Conservation (phyloP, 2,797 vertebrate genomes). For the Gouania willdenowi region DNA sequence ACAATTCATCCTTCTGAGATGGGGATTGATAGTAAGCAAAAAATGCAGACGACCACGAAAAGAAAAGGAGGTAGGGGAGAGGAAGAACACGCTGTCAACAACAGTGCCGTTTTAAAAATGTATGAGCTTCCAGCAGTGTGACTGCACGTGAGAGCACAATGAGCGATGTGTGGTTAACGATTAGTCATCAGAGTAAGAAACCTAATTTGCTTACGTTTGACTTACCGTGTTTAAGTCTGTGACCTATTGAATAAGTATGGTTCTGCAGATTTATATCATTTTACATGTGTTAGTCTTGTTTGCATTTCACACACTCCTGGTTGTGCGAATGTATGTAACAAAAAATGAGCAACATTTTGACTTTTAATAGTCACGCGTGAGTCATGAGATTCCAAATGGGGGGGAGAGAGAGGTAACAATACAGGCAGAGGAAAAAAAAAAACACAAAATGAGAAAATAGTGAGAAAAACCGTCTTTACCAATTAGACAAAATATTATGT, state of each 20-base stretch:
- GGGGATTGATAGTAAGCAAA: too few relatives aligned
- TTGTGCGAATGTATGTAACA: slow-evolving; percentile 1
- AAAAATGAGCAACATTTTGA: slow-evolving; percentile 24
- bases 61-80: neutral
- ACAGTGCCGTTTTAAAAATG: slow-evolving; percentile 35
- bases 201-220: too few relatives aligned
- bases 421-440: neutral
- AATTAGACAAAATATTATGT: too few relatives aligned
- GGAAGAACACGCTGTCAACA: slow-evolving; percentile 6
- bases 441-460: too few relatives aligned
- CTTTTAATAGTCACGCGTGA: slow-evolving; percentile 21
- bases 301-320: slow-evolving; percentile 3
- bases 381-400: slow-evolving; percentile 27
- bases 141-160: neutral
- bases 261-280: too few relatives aligned
- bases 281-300: too few relatives aligned
- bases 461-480: too few relatives aligned
- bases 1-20: slow-evolving; percentile 1
- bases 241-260: too few relatives aligned
- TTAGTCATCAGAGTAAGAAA: slow-evolving; percentile 13
- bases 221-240: too few relatives aligned
- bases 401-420: slow-evolving; percentile 5
- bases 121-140: slow-evolving; percentile 32
- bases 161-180: slow-evolving; percentile 3
- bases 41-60: neutral